phyloP scores from a whole-genome alignment of 2,113 vertebrate species.

The Trogon melanurus region DNA sequence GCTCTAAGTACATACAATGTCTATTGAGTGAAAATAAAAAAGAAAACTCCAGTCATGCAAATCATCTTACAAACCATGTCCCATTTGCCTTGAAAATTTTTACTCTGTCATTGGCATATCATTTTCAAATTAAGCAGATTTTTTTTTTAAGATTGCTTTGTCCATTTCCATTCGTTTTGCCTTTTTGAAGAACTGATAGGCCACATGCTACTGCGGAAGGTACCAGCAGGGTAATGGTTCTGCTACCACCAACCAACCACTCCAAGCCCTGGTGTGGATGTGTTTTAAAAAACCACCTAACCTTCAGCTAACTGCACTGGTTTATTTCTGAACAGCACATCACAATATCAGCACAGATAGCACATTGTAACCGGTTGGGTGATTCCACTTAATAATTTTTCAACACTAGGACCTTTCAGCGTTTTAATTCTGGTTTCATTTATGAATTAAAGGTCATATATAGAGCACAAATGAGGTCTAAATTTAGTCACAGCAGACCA shows the following conservation, averaged over 20 bases:
- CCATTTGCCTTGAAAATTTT: conserved; percentile 62
- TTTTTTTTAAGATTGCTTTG: conserved; percentile 25
- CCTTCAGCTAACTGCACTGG: conserved; percentile 32
- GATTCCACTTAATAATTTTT: conserved; percentile 59
- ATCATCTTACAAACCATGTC: conserved; percentile 57
- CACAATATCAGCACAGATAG: conserved; percentile 55
- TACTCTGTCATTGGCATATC: conserved; percentile 53
- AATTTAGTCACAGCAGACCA: conserved; percentile 88
- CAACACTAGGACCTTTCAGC: conserved; percentile 71
- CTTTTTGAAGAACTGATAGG: conserved; percentile 52
- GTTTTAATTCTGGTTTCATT: conserved; percentile 65
- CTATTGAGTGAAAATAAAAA: conserved; percentile 59
- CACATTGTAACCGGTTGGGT: conserved; percentile 42
- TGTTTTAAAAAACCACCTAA: conserved; percentile 24
- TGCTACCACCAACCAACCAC: neutral
- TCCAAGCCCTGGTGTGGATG: neutral
- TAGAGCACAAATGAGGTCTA: conserved; percentile 91
- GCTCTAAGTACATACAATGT: conserved; percentile 71
- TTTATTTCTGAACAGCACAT: conserved; percentile 58
- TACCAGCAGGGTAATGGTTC: neutral
- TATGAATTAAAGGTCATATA: conserved; percentile 86
- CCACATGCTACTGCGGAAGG: conserved; percentile 22
- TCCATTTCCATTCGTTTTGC: conserved; percentile 30
- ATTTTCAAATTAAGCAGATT: conserved; percentile 37
- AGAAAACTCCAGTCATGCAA: conserved; percentile 77